Percentiles rank a stretch among this genome's conserved stretches.
Evolutionary conservation across 2,113 vertebrate species (phyloP).

Genomic region (Pleuronectes platessa): DNA sequence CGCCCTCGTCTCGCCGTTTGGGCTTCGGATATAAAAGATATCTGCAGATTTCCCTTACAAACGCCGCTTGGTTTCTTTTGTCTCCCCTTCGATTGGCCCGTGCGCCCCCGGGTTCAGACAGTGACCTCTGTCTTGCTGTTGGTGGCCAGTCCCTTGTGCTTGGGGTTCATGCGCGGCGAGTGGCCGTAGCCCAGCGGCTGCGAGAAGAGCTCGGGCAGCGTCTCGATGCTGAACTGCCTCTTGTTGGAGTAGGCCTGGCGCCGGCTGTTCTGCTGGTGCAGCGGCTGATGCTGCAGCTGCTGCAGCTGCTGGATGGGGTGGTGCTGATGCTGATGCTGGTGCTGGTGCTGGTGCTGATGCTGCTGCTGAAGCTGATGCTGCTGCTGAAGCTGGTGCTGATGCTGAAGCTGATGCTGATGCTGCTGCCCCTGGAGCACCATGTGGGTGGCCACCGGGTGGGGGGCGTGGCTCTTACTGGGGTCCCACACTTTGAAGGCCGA

Average conservation of each 20-base stretch:
- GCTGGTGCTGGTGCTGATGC: conserved; percentile 51
- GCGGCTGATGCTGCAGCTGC: conserved; percentile 64
- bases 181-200: conserved; percentile 81
- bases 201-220: conserved; percentile 86
- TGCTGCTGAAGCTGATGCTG: conserved; percentile 67
- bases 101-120: conserved; percentile 80
- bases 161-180: conserved; percentile 82
- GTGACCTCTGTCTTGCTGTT: conserved; percentile 99
- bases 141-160: conserved; percentile 87
- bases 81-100: conserved; percentile 6
- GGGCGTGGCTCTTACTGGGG: conserved; percentile 79
- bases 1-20: conserved; percentile 24
- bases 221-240: conserved; percentile 89
- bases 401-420: conserved; percentile 65
- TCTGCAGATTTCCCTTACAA: conserved; percentile 45
- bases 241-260: conserved; percentile 82
- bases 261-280: conserved; percentile 78
- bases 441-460: conserved; percentile 72
- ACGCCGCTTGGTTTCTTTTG: conserved; percentile 10
- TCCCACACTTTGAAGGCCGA: conserved; percentile 86
- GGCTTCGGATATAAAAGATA: conserved; percentile 65
- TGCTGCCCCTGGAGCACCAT: conserved; percentile 66
- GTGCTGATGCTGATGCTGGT: conserved; percentile 65
- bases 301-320: conserved; percentile 58
- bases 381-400: not conserved